Base-by-base conservation (phyloP, 2,113 vertebrate species). In the Callipepla squamata region DNA sequence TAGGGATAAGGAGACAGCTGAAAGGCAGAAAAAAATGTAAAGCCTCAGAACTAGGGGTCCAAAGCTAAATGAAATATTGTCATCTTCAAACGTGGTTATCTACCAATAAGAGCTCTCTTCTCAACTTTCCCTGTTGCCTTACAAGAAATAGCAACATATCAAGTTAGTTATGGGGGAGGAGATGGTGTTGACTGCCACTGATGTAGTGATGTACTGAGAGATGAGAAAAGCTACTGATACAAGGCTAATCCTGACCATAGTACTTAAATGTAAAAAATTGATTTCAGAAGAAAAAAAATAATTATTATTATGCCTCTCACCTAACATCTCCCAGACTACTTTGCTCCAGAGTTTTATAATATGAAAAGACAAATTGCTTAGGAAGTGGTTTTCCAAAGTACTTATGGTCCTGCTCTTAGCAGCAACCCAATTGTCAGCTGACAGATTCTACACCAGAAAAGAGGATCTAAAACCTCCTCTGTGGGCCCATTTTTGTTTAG, bases 361-460 rank as follows among this genome's bases (percentile, higher is more conserved):
- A 13, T 38, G n/a, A 75, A 92, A 85, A 81, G 50, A 57, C 58
- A 34, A 72, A 45, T 63, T 51, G n/a, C 17, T 68, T 78, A 79
- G 30, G 28, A 89, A 93, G 26, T 8, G 83, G 47, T 62, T 91
- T 80, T 88, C 65, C 53, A 90, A 90, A 80, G 44, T n/a, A 45
- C 15, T 30, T 87, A 68, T 42, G 50, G 53, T 65, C n/a, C 77
- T 80, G 40, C 61, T 87, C 16, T 66, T 85, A 65, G 34, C 42
- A 92, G 73, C 47, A 93, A 87, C 51, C n/a, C 10, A 25, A 77
- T 89, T 93, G 26, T 74, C 80, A 92, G 65, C 57, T 85, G 93
- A 74, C 48, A 87, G 57, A 69, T 79, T 65, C 73, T 45, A 40
- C 50, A 42, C 32, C 32, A 75, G 62, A 77, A 89, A 66, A 78